A percentile compares a stretch with the other conserved stretches of the same genome.
phyloP scores from a whole-genome alignment of 2,797 vertebrate species.

The Pithecia hirsuta region DNA sequence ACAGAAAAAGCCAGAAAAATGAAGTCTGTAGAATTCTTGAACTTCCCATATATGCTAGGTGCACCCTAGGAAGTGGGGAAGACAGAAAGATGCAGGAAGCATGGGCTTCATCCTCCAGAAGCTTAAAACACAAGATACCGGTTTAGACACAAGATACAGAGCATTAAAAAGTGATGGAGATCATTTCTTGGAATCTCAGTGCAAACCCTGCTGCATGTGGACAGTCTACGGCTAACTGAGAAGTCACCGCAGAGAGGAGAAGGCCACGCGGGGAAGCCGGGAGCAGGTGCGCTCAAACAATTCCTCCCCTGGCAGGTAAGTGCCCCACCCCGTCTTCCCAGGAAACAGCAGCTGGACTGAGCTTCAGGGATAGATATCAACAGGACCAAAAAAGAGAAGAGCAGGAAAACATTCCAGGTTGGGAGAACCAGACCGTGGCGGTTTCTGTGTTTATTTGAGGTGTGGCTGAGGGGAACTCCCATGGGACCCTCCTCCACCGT shows the following conservation, averaged over 20 bases:
- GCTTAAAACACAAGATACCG: too few relatives aligned
- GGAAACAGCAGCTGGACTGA: accelerated
- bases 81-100: accelerated
- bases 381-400: background rate
- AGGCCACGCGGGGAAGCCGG: background rate
- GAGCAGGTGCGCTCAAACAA: background rate
- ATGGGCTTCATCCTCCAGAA: too few relatives aligned
- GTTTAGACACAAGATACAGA: background rate
- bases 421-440: accelerated
- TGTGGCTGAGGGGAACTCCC: background rate
- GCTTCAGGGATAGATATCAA: accelerated
- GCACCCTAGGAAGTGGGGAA: background rate
- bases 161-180: accelerated
- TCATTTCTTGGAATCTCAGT: background rate
- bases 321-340: background rate
- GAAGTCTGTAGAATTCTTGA: background rate
- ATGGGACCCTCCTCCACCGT: background rate
- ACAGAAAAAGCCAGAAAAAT: accelerated
- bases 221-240: background rate
- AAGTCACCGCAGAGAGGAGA: background rate
- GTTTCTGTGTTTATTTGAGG: accelerated
- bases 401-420: background rate
- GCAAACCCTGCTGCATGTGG: background rate
- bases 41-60: background rate
- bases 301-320: background rate